phyloP scores from a whole-genome alignment of 2,797 vertebrate genomes.

The Clarias fuscus region DNA sequence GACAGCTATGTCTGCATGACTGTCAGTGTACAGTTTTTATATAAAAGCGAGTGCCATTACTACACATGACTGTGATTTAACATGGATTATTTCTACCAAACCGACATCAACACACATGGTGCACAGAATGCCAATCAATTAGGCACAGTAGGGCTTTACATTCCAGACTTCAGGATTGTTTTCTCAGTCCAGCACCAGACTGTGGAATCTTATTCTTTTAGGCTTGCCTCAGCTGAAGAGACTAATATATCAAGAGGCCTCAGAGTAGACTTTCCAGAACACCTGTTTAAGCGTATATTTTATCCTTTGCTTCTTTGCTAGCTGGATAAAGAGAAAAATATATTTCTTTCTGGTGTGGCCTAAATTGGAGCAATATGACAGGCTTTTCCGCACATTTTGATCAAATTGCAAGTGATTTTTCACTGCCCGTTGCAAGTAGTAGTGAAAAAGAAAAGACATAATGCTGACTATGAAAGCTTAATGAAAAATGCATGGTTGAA shows the following conservation, averaged over 20 bases:
- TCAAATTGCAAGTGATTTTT: slow-evolving; percentile 43
- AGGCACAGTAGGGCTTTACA: slow-evolving; percentile 67
- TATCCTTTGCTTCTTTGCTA: slow-evolving; percentile 30
- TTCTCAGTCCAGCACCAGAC: slow-evolving; percentile 59
- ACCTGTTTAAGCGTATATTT: slow-evolving; percentile 62
- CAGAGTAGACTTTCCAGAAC: slow-evolving; percentile 62
- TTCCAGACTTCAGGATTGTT: slow-evolving; percentile 65
- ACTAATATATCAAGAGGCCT: slow-evolving; percentile 61
- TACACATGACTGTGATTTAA: slow-evolving; percentile 53
- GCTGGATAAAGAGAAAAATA: slow-evolving; percentile 35
- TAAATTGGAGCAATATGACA: slow-evolving; percentile 26
- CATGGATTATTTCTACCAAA: slow-evolving; percentile 48
- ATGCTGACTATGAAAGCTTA: slow-evolving; percentile 21
- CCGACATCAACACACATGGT: slow-evolving; percentile 54
- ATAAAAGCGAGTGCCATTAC: slow-evolving; percentile 44
- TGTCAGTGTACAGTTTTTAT: slow-evolving; percentile 23
- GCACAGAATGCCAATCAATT: slow-evolving; percentile 70
- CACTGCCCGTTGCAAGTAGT: slow-evolving; percentile 35
- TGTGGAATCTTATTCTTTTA: slow-evolving; percentile 57
- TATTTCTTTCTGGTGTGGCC: slow-evolving; percentile 16
- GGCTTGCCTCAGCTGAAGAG: slow-evolving; percentile 55
- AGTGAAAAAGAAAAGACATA: not conserved
- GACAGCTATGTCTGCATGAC: not conserved
- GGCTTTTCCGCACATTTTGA: slow-evolving; percentile 33
- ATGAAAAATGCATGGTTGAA: slow-evolving; percentile 36